Conservation (phyloP, 2,888 invertebrate species). For the Heterodera filipjevi region DNA sequence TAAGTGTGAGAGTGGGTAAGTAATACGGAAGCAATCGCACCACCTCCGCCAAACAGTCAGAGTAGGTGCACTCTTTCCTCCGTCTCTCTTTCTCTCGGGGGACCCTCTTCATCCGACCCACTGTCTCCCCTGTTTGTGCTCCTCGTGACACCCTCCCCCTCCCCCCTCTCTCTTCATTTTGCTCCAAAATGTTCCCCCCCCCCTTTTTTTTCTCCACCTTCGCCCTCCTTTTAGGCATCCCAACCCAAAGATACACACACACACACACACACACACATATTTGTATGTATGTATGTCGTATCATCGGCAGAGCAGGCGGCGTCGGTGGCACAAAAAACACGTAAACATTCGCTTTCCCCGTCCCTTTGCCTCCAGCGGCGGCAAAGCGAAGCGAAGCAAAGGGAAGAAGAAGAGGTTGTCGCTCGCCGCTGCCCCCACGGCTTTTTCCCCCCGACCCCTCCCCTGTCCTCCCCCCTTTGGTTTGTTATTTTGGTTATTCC, state of each 20-base stretch:
- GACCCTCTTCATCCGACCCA: neutral
- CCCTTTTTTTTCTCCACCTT: neutral
- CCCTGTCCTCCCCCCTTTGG: neutral
- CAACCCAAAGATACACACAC: neutral
- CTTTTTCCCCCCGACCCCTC: neutral
- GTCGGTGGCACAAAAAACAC: neutral
- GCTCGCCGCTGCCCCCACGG: neutral
- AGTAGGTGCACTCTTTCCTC: neutral
- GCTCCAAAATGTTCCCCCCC: neutral
- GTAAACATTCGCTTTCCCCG: neutral
- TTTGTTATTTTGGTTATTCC: neutral
- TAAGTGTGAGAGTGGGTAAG: no score
- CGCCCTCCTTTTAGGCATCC: conserved; percentile 3
- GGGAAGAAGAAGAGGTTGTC: no score
- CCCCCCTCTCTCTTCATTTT: neutral
- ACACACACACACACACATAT: no score
- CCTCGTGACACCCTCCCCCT: neutral
- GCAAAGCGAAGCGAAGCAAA: neutral
- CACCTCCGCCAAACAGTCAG: neutral
- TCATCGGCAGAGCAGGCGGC: neutral
- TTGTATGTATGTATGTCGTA: neutral
- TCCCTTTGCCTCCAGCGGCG: neutral
- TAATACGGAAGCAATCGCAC: neutral
- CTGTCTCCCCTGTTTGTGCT: neutral
- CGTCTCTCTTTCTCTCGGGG: neutral